Conservation (phyloP, 2,113 vertebrate species). For the Melozone crissalis region DNA sequence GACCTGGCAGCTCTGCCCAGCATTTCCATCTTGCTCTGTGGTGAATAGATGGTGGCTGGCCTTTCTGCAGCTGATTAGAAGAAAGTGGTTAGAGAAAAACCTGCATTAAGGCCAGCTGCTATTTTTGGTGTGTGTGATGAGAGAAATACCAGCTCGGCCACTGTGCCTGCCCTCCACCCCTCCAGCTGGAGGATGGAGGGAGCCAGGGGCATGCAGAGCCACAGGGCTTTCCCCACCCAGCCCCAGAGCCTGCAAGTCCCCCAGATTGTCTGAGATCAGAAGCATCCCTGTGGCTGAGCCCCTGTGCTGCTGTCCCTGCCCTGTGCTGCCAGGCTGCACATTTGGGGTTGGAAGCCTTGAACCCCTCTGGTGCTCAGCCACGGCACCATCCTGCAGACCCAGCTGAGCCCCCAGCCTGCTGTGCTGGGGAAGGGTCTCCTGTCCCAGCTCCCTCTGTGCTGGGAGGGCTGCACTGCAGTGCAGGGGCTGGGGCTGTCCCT, state of each 20-base stretch:
- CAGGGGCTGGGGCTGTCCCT: not conserved
- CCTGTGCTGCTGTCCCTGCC: too few species aligned
- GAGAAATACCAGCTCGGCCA: fast-evolving
- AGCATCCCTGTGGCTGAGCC: fast-evolving
- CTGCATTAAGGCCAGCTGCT: not conserved
- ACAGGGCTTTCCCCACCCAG: not conserved
- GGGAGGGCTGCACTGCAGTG: fast-evolving
- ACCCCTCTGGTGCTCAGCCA: too few species aligned
- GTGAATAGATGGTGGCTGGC: not conserved
- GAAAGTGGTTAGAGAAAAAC: not conserved
- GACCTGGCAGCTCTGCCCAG: not conserved
- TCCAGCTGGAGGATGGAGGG: not conserved
- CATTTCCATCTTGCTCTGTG: not conserved
- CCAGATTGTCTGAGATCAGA: not conserved
- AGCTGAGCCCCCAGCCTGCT: not conserved
- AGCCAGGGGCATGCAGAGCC: not conserved
- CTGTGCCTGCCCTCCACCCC: not conserved
- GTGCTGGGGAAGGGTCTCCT: not conserved
- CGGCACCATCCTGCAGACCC: fast-evolving
- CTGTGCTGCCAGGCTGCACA: fast-evolving
- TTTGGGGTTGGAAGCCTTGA: not conserved
- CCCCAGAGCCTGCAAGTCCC: not conserved
- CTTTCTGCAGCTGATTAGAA: not conserved
- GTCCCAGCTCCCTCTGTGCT: fast-evolving
- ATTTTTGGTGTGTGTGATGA: not conserved